Conservation (phyloP, 2,888 invertebrate genomes). For the Drosophila anomalipes region DNA sequence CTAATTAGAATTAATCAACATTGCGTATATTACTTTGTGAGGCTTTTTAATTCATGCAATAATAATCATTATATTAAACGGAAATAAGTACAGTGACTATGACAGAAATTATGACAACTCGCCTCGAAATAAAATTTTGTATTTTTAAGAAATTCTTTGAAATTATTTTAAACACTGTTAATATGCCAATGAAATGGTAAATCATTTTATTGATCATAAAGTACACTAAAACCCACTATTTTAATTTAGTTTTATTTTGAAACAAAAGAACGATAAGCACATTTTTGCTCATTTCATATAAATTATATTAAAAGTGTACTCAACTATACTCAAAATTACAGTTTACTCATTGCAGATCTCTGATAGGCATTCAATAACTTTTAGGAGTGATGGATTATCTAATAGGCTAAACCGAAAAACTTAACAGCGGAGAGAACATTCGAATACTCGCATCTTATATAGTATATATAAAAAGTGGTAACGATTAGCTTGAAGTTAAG, state of each 20-base stretch:
- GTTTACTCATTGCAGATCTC: constrained; percentile 6
- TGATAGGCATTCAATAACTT: constrained; percentile 4
- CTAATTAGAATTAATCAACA: not conserved
- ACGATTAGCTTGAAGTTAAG: constrained; percentile 43
- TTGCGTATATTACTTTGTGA: not conserved
- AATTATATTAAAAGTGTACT: not conserved
- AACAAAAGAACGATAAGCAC: not conserved
- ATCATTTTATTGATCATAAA: not conserved
- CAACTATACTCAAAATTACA: not conserved
- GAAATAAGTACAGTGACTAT: not conserved
- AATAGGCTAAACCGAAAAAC: constrained; percentile 16
- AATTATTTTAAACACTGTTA: not conserved
- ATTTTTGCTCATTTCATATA: too few relatives aligned
- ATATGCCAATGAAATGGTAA: not conserved
- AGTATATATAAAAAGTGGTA: constrained; percentile 21
- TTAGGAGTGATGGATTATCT: constrained; percentile 16
- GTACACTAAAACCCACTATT: not conserved
- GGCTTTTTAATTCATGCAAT: not conserved
- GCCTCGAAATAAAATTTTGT: not conserved
- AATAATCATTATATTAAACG: not conserved
- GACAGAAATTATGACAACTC: not conserved
- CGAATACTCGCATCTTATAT: constrained; percentile 19
- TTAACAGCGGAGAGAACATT: constrained; percentile 29
- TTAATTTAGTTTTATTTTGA: not conserved
- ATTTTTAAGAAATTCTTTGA: not conserved